A percentile compares a stretch with the other conserved stretches of the same genome.
Evolutionary conservation across 2,888 invertebrate genomes (phyloP).

Genomic region (Cephonodes hylas): DNA sequence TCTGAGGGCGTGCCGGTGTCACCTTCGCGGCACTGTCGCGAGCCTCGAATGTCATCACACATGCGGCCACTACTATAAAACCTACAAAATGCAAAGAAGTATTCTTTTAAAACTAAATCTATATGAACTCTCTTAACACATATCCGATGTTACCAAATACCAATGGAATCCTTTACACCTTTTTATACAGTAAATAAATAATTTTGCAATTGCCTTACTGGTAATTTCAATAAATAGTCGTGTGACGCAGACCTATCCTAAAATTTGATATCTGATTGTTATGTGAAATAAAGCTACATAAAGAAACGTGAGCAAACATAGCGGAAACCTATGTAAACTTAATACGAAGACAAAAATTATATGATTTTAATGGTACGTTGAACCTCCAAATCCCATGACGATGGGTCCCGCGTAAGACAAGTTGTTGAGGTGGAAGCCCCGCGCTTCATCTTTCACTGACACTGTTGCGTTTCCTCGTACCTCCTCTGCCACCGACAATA

Average conservation of each 20-base stretch:
- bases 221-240: too few species aligned
- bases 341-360: too few species aligned
- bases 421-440: conserved; percentile 92
- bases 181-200: too few species aligned
- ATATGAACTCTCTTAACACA: too few species aligned
- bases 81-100: conserved; percentile 70
- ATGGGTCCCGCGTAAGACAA: conserved; percentile 98
- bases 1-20: conserved; percentile 86
- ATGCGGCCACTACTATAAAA: conserved; percentile 97
- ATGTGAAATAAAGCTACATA: too few species aligned
- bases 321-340: not conserved
- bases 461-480: conserved; percentile 89
- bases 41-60: conserved; percentile 99
- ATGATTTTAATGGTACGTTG: not conserved
- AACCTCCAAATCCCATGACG: conserved; percentile 98
- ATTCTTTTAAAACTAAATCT: not conserved
- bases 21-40: conserved; percentile 95
- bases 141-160: too few species aligned
- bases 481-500: conserved; percentile 89
- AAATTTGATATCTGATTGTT: too few species aligned
- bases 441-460: conserved; percentile 89
- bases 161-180: too few species aligned
- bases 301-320: too few species aligned
- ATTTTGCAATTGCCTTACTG: too few species aligned
- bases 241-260: too few species aligned